phyloP scores from a whole-genome alignment of 1,140 invertebrate genomes.

The Archegozetes longisetosus region DNA sequence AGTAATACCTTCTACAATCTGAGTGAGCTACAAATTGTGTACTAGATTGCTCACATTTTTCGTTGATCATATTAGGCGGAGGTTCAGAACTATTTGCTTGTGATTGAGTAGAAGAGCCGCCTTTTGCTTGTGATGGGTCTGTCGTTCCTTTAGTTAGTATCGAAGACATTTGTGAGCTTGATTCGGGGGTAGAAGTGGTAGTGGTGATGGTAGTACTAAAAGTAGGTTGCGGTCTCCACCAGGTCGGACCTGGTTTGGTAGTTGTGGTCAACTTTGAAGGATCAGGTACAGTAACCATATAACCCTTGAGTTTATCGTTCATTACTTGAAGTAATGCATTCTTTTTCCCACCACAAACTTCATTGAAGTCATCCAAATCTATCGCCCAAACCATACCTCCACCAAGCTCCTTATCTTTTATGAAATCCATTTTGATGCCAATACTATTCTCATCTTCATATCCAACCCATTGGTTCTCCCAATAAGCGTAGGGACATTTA shows the following conservation, averaged over 20 bases:
- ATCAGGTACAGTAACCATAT: conserved; percentile 42
- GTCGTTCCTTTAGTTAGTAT: conserved; percentile 2
- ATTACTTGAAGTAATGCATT: conserved; percentile 39
- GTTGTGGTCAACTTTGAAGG: conserved; percentile 15
- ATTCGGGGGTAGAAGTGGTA: not conserved
- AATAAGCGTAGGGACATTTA: conserved; percentile 64
- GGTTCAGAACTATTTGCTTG: conserved; percentile 8
- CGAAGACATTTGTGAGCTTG: not conserved
- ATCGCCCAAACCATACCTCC: conserved; percentile 33
- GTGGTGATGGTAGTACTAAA: conserved; percentile 7
- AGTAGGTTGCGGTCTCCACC: conserved; percentile 6
- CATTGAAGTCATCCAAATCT: conserved; percentile 29
- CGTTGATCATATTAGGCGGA: conserved; percentile 8
- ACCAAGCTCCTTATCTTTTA: conserved; percentile 26
- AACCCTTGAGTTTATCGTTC: conserved; percentile 51
- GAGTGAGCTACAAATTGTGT: conserved; percentile 11
- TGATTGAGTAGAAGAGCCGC: conserved; percentile 14
- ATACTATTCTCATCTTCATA: conserved; percentile 65
- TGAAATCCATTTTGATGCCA: conserved; percentile 46
- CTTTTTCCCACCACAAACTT: conserved; percentile 21
- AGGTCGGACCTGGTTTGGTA: not conserved
- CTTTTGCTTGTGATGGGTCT: conserved; percentile 13
- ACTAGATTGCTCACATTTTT: conserved; percentile 1
- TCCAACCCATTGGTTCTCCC: conserved; percentile 76
- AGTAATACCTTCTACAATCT: conserved; percentile 26